A percentile compares a stretch with the other conserved stretches of the same genome.
phyloP scores from a whole-genome alignment of 2,888 invertebrate species.

The Dusona sp. region DNA sequence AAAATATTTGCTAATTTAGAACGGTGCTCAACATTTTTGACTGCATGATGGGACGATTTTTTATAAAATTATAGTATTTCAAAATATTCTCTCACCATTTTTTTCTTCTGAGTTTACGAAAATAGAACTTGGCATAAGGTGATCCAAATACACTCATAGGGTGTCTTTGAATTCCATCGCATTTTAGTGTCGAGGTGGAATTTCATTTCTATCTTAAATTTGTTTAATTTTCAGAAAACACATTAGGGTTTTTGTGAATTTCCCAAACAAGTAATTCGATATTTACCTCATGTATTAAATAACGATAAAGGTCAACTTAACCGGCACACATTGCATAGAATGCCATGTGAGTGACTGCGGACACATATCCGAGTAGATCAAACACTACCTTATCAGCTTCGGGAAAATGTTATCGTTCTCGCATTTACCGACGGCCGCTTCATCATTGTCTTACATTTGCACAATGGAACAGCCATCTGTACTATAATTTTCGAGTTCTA shows the following conservation, averaged over 20 bases:
- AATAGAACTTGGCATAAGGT: conserved; percentile 8
- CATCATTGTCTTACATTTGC: not conserved
- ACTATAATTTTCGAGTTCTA: not conserved
- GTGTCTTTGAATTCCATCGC: not conserved
- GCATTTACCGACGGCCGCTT: conserved; percentile 42
- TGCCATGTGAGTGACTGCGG: not conserved
- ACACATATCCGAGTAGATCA: conserved; percentile 2
- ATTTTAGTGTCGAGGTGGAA: not conserved
- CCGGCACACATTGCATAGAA: not conserved
- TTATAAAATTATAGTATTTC: not conserved
- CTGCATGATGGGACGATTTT: not conserved
- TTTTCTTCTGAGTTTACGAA: not conserved
- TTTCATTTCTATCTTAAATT: not conserved
- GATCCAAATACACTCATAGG: not conserved
- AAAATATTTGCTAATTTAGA: conserved; percentile 9
- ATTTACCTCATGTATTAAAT: not conserved
- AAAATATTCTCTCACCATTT: not conserved
- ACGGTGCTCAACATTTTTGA: not conserved
- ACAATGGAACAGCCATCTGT: not conserved
- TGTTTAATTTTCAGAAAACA: not conserved
- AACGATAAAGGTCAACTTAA: not conserved
- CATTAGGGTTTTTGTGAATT: not conserved
- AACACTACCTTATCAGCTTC: not conserved
- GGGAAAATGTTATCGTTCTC: not conserved
- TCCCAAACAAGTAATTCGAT: not conserved